Evolutionary conservation across 2,888 invertebrate genomes (phyloP), one percentile per base, ranked within the genome.

Genomic region (Polydrusus pterygomalis): DNA sequence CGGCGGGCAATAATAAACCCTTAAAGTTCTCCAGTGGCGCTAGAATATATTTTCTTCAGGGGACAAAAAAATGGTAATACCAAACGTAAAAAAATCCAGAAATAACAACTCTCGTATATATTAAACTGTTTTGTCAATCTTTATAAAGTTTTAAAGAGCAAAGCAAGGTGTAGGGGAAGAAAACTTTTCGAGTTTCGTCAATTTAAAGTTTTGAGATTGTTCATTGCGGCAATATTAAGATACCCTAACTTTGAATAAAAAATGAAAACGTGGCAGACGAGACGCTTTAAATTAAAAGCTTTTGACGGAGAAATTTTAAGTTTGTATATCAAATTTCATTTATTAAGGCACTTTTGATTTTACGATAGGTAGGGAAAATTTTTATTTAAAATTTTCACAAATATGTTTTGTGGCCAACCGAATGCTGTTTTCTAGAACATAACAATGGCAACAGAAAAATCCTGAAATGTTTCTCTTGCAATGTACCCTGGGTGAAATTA

Each of bases 131-230:
- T 69, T 20, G 30, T 11, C 43, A 30, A 43, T 47, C 56, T 69
- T 69, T 17, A 69, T 47, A 15, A 47, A 45, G 45, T 56, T 64
- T n/a, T 17, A 40, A 60, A 17, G 2, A 10, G 38, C 38, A 0
- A 11, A 38, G 20, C 18, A 49, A 47, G 30, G 64, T 64, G 64
- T 47, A 34, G 15, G 49, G 25, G 40, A 43, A 47, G 17, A 69
- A 56, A 65, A 69, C 18, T 58, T 69, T 69, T 60, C 43, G 58
- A 58, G 45, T 69, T 58, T 69, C 45, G 25, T 25, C 58, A 45
- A 58, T 69, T 30, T 69, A 11, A 58, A 69, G 58, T 60, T 69
- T 30, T 43, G 34, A 69, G 25, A 58, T 43, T 68, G 40, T 63
- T 47, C 47, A 30, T 47, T 51, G 17, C 34, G 30, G 58, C 58